Evolutionary conservation across 2,113 vertebrate genomes (phyloP).

Genomic region (Himantopus leucocephalus): DNA sequence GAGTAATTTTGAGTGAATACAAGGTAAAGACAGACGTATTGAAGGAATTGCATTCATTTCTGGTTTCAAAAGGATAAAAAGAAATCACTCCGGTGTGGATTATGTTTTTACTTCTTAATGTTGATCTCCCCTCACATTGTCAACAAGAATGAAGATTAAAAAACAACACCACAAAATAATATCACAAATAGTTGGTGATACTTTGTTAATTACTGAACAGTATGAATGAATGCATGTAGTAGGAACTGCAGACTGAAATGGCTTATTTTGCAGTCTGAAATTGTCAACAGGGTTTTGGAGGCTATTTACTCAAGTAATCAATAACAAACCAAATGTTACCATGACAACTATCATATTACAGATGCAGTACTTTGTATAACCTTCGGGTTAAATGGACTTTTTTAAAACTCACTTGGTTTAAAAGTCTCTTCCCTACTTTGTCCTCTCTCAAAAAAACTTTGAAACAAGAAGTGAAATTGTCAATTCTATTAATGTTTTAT

Average conservation of each 20-base stretch:
- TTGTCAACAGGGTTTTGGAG: constrained; percentile 27
- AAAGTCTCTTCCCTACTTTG: not conserved
- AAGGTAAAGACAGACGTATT: not conserved
- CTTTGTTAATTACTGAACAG: not conserved
- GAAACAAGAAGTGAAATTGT: not conserved
- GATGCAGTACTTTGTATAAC: not conserved
- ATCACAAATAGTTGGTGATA: not conserved
- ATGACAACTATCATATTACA: constrained; percentile 39
- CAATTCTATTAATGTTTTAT: not conserved
- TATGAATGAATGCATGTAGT: not conserved
- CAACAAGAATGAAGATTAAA: not conserved
- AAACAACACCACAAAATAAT: not conserved
- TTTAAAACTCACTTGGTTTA: not conserved
- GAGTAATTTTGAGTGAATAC: not conserved
- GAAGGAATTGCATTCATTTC: not conserved
- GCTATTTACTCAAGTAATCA: constrained; percentile 59
- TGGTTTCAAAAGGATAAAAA: not conserved
- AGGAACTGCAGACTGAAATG: not conserved
- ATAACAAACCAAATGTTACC: constrained; percentile 58
- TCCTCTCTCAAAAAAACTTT: not conserved
- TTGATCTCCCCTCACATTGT: not conserved
- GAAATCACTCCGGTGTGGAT: rapidly evolving
- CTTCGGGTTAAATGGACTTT: constrained; percentile 26
- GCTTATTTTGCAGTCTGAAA: constrained; percentile 8
- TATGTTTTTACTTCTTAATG: not conserved